A percentile compares a stretch with the other conserved stretches of the same genome.
phyloP scores from a whole-genome alignment of 1,140 invertebrate species.

The Doryteuthis pealeii region DNA sequence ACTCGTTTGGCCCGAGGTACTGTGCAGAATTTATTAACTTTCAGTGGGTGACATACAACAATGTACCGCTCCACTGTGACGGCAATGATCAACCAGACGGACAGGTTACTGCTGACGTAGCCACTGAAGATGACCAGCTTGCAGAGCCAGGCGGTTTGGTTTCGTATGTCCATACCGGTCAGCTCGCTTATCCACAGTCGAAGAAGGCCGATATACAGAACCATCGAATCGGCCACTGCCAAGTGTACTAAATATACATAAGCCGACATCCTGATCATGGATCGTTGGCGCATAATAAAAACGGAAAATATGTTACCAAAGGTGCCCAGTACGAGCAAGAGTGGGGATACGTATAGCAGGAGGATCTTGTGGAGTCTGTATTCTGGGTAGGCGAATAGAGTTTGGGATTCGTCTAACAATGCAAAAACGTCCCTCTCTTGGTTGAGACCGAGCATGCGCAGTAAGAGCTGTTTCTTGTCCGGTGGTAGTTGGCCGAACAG shows the following conservation, averaged over 20 bases:
- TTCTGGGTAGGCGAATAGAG: slow-evolving; percentile 30
- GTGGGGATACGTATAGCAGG: slow-evolving; percentile 42
- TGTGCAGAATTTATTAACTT: slow-evolving; percentile 47
- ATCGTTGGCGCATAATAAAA: slow-evolving; percentile 34
- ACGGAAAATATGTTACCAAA: slow-evolving; percentile 54
- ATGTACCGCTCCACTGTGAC: slow-evolving; percentile 57
- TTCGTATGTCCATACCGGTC: slow-evolving; percentile 34
- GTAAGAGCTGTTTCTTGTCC: slow-evolving; percentile 9
- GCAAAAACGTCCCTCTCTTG: slow-evolving; percentile 14
- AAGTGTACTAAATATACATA: slow-evolving; percentile 51
- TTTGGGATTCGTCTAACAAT: slow-evolving; percentile 14
- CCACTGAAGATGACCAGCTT: slow-evolving; percentile 47
- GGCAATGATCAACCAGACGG: slow-evolving; percentile 59
- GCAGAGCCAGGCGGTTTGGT: slow-evolving; percentile 42
- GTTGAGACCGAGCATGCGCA: slow-evolving; percentile 12
- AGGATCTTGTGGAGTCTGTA: slow-evolving; percentile 40
- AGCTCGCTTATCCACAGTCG: slow-evolving; percentile 50
- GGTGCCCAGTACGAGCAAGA: slow-evolving; percentile 50
- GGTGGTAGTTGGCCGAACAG: slow-evolving; percentile 18
- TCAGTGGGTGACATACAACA: slow-evolving; percentile 50
- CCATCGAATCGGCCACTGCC: slow-evolving; percentile 48
- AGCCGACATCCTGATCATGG: slow-evolving; percentile 39
- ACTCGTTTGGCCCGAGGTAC: slow-evolving; percentile 34
- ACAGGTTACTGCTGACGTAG: slow-evolving; percentile 50
- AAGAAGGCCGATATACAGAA: slow-evolving; percentile 50